Percentiles rank a stretch among this genome's conserved stretches.
Conservation (phyloP, 2,888 invertebrate genomes). For the Deroplatys truncata region DNA sequence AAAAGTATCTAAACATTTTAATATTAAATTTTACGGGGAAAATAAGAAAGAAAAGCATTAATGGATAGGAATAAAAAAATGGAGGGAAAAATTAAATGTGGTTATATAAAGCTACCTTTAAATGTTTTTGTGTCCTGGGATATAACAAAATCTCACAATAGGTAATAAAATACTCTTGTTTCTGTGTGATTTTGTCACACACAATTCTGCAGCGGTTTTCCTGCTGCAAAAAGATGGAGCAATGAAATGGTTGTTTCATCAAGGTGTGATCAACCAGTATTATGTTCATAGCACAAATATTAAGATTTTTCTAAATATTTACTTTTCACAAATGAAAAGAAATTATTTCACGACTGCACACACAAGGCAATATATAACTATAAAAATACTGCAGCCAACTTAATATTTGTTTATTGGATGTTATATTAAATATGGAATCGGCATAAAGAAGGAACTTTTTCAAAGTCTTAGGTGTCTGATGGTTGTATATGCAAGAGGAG, state of each 20-base stretch:
- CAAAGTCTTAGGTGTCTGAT: background rate
- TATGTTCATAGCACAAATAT: background rate
- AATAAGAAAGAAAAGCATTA: background rate
- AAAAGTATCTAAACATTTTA: too few species aligned
- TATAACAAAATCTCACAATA: background rate
- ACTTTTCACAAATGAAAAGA: background rate
- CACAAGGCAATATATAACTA: background rate
- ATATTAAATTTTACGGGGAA: background rate
- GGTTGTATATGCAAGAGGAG: background rate
- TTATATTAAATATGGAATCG: background rate
- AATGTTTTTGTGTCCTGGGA: too few species aligned
- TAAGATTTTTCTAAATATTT: background rate
- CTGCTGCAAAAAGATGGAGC: background rate
- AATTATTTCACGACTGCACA: background rate
- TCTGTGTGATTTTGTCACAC: background rate
- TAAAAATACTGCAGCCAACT: background rate
- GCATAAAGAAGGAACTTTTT: background rate
- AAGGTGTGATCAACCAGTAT: background rate
- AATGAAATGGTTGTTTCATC: background rate
- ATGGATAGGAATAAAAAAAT: background rate
- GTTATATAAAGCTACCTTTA: background rate
- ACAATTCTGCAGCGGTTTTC: background rate
- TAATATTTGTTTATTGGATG: background rate
- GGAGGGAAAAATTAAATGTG: too few species aligned
- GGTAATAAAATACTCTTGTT: background rate